Evolutionary conservation across 2,113 vertebrate species (phyloP), one percentile per base, ranked within the genome.

Genomic region (Alectura lathami): DNA sequence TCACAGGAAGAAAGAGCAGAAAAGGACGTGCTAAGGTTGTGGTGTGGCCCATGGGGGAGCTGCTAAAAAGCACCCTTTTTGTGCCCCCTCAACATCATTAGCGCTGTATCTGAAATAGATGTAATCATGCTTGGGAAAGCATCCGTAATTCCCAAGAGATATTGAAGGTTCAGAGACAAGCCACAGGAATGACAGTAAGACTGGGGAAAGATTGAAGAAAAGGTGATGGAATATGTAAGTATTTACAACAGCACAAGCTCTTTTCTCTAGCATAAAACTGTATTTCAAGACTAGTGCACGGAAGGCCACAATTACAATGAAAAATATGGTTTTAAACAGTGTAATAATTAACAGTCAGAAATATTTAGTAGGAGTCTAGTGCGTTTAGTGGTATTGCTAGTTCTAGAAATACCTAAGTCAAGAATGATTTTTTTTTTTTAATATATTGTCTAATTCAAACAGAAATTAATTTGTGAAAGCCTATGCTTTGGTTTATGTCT

Each of bases 391-490:
- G n/a, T n/a, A n/a, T n/a, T 30, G 9, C 5, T 5, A 56, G 75
- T 88, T 86, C 38, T 24, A 77, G 38, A 88, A 93, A 92, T 38
- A 66, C 59, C 69, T 66, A 77, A 81, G 70, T 6, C 32, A 67
- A 57, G 40, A 75, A 6, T 47, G 23, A 18, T 30, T 50, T 6
- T 48, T 13, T 38, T 45, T 76, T 29, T 17, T 2, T 12, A 62
- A 76, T 88, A 74, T 59, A 78, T 22, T 11, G 8, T 62, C 59
- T 70, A 78, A 12, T 78, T 90, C 11, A 64, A 90, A 68, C 16
- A 68, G 43, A 50, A 90, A 92, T 91, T 88, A 92, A 96, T 92
- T 95, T 81, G 51, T 59, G 56, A 91, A 86, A 92, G 79, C 23
- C 76, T 56, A 13, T 26, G 64, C 38, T 84, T 84, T 43, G 40